Percentiles rank a stretch among this genome's conserved stretches.
phyloP scores from a whole-genome alignment of 1,140 invertebrate species.

The Bombus polaris region DNA sequence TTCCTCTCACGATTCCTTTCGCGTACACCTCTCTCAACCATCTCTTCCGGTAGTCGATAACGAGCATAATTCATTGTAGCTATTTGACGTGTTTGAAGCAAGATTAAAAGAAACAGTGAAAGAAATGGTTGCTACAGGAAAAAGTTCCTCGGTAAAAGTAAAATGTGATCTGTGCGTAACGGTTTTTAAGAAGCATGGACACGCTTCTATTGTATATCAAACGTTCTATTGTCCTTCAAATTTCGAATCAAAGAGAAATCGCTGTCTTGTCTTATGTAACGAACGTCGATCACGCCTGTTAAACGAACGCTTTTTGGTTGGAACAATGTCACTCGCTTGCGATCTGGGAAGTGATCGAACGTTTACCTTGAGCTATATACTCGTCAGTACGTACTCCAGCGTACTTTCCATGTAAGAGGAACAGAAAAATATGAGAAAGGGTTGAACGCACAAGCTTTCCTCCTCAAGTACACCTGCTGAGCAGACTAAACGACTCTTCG shows the following conservation, averaged over 20 bases:
- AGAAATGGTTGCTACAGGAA: constrained; percentile 4
- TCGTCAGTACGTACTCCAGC: background rate
- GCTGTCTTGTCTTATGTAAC: background rate
- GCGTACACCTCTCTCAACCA: background rate
- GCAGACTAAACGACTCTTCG: background rate
- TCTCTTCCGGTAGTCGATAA: background rate
- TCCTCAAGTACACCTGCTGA: background rate
- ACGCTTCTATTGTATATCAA: background rate
- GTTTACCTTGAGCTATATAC: background rate
- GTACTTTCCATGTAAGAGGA: background rate
- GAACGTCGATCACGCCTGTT: background rate
- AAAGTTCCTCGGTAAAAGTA: constrained; percentile 32
- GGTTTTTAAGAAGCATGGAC: background rate
- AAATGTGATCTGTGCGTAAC: background rate
- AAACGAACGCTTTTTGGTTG: background rate
- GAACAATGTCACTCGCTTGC: too few relatives aligned
- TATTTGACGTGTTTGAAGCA: too few relatives aligned
- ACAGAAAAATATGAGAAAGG: background rate
- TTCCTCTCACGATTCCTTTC: constrained; percentile 11
- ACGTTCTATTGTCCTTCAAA: background rate
- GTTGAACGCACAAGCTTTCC: background rate
- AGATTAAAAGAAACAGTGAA: background rate
- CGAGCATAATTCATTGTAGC: constrained; percentile 4
- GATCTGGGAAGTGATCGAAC: background rate
- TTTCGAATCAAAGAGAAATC: background rate